These are phyloP conservation scores for Prionailurus viverrinus DNA, from an alignment of 2,113 vertebrate genomes.

Conservation along the genomic window DNA sequence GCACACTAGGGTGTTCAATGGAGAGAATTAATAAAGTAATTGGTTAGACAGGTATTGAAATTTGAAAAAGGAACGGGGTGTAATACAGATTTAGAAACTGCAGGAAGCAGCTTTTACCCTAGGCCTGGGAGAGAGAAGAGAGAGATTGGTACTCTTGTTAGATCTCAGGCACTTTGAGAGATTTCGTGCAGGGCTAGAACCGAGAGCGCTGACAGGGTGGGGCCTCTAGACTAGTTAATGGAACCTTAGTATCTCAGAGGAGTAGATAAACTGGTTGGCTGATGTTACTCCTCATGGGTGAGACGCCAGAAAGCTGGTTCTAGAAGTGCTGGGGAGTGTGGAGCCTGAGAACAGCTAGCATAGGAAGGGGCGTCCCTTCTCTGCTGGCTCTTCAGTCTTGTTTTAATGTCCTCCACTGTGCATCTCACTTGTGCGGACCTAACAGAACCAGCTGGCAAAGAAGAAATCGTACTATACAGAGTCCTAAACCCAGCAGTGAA, in stretches of 20 bases:
- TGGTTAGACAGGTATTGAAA: not conserved
- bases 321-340: not conserved
- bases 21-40: not conserved
- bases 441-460: not conserved
- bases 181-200: not conserved
- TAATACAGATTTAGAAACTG: not conserved
- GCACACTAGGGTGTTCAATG: not conserved
- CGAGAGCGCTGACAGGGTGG: not conserved
- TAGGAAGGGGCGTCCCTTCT: not conserved
- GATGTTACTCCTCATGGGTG: not conserved
- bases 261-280: not conserved
- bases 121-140: not conserved
- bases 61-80: not conserved
- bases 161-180: not conserved
- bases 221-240: fast-evolving
- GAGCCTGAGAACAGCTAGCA: not conserved
- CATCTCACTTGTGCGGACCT: not conserved
- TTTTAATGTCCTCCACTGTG: fast-evolving
- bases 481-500: not conserved
- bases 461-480: not conserved
- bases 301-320: not conserved
- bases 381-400: not conserved
- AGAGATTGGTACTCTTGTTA: not conserved
- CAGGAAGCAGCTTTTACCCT: not conserved
- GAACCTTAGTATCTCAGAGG: not conserved